A percentile compares a stretch with the other conserved stretches of the same genome.
phyloP scores from a whole-genome alignment of 2,888 invertebrate species.

The Polydrusus tereticollis region DNA sequence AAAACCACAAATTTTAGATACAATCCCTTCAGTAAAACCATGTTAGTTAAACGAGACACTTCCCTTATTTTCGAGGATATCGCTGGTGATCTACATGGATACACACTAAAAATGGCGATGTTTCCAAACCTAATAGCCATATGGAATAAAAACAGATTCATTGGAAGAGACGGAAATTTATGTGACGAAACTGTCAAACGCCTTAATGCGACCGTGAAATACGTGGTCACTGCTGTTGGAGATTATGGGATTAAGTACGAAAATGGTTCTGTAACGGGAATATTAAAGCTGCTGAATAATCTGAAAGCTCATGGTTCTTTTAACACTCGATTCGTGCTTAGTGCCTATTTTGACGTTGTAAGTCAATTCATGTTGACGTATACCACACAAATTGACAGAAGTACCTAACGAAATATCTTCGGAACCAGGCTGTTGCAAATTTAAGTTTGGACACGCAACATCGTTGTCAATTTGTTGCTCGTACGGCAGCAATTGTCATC shows the following conservation, averaged over 20 bases:
- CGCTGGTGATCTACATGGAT: slow-evolving; percentile 5
- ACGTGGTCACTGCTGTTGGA: neutral
- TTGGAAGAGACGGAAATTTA: slow-evolving; percentile 7
- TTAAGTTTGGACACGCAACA: no score
- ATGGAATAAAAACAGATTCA: slow-evolving; percentile 11
- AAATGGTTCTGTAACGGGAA: slow-evolving; percentile 17
- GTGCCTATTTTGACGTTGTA: neutral
- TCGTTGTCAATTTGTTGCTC: no score
- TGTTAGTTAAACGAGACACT: neutral
- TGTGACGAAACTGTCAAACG: slow-evolving; percentile 6
- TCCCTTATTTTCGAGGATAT: slow-evolving; percentile 3
- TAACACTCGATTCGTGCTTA: slow-evolving; percentile 4
- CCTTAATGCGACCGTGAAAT: slow-evolving; percentile 20
- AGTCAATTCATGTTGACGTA: neutral
- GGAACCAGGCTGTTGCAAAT: no score
- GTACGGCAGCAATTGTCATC: no score
- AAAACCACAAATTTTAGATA: neutral
- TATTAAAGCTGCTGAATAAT: neutral
- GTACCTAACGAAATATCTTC: no score
- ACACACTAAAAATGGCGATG: slow-evolving; percentile 12
- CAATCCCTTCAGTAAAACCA: slow-evolving; percentile 15
- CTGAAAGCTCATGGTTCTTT: slow-evolving; percentile 10
- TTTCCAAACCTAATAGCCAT: neutral
- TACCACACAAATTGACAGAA: no score
- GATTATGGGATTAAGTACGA: neutral